Evolutionary conservation across 2,113 vertebrate genomes (phyloP), one percentile per base, ranked within the genome.

Genomic region (Australoheros scitulus): DNA sequence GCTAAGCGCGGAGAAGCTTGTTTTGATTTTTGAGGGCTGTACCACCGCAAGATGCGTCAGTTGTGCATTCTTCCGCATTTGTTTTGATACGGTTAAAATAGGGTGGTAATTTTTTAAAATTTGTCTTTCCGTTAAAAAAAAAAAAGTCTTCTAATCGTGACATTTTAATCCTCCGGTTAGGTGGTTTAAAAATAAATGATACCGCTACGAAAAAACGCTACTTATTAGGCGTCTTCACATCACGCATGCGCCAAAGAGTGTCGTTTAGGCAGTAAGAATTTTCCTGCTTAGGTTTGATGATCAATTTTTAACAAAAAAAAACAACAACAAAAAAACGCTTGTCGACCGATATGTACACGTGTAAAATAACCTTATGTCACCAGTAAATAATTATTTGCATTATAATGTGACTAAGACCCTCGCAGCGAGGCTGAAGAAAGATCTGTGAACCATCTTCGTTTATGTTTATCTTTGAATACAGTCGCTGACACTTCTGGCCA

Each of bases 21-120:
- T 88, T 91, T 90, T 82, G 87, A 58, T 90, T 84, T 77, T 58
- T 72, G 7, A 7, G 18, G n/a, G 11, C 38, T 29, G 22, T 50
- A 22, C 24, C 65, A 70, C 47, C 20, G 7, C 38, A 20, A 89
- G 90, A 88, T 13, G 5, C 0, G 32, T 78, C 59, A 0, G 15
- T 1, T 32, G 0, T 6, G 3, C 7, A 10, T 26, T 86, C 89
- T 92, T 93, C 92, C 92, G 90, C 32, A 6, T 89, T 92, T 36
- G 87, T 36, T 85, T 81, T 0, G 11, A n/a, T 13, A 18, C 58
- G 9, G 3, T 24, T 10, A 4, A 72, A 11, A 2, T 5, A 26
- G 8, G 20, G 14, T 43, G 3, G 26, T 1, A 8, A 11, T 10
- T 14, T 38, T 11, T 55, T 3, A 2, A 1, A 3, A 3, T 79